These are phyloP conservation scores for Nymphalis polychloros DNA, from an alignment of 2,888 invertebrate species.

Conservation along the genomic window DNA sequence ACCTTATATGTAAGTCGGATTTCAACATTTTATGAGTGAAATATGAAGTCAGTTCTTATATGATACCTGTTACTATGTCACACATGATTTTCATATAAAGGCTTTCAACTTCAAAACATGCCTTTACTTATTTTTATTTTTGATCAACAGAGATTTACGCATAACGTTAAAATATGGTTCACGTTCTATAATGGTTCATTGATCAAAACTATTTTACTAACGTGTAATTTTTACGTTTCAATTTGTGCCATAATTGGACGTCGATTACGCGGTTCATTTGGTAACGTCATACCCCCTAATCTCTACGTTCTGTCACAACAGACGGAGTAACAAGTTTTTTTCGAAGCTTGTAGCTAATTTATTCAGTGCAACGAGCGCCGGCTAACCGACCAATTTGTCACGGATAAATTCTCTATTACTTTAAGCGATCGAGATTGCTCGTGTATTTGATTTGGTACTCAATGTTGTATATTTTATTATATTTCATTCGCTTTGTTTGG, in stretches of 20 bases:
- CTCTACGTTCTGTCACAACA: conserved; percentile 45
- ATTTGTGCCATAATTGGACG: conserved; percentile 37
- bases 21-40: too few relatives aligned
- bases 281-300: conserved; percentile 39
- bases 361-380: conserved; percentile 57
- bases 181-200: neutral
- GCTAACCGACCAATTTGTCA: conserved; percentile 68
- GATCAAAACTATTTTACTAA: neutral
- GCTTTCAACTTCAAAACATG: too few relatives aligned
- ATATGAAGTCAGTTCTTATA: too few relatives aligned
- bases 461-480: neutral
- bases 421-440: conserved; percentile 50
- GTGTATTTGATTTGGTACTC: conserved; percentile 24
- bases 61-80: too few relatives aligned
- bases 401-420: conserved; percentile 65
- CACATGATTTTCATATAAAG: too few relatives aligned
- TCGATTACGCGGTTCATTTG: conserved; percentile 43
- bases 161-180: neutral
- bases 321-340: conserved; percentile 51
- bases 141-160: too few relatives aligned
- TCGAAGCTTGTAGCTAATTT: conserved; percentile 57
- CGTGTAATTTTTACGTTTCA: conserved; percentile 38
- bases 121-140: too few relatives aligned
- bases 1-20: too few relatives aligned
- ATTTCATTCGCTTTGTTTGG: too few relatives aligned